Conservation (phyloP, 2,888 invertebrate species). For the Lordiphosa fenestrarum region DNA sequence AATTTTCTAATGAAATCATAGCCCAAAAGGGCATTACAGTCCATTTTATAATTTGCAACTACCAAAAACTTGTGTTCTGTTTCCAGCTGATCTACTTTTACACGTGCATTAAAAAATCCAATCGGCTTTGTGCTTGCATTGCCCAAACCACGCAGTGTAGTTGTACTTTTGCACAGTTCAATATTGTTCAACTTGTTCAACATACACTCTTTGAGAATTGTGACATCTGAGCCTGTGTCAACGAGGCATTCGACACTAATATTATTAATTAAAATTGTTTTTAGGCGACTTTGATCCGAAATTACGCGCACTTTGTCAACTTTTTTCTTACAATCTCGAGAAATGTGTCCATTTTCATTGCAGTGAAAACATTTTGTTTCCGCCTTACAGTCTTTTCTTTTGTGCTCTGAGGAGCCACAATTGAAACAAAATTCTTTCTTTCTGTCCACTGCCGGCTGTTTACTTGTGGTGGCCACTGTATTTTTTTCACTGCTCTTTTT, state of each 20-base stretch:
- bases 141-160: slow-evolving; percentile 3
- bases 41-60: not conserved
- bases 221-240: slow-evolving; percentile 1
- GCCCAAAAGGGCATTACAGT: not conserved
- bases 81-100: not conserved
- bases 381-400: slow-evolving; percentile 6
- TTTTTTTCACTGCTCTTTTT: not conserved
- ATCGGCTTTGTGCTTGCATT: slow-evolving; percentile 1
- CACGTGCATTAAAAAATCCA: not conserved
- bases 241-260: not conserved
- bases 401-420: slow-evolving; percentile 15
- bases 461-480: not conserved
- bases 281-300: not conserved
- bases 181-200: not conserved
- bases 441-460: not conserved
- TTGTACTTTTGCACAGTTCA: too few relatives aligned
- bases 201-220: not conserved
- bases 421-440: slow-evolving; percentile 12
- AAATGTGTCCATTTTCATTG: slow-evolving; percentile 8
- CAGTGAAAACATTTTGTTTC: slow-evolving; percentile 14
- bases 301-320: slow-evolving; percentile 2
- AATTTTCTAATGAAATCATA: slow-evolving; percentile 1
- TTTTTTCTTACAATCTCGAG: slow-evolving; percentile 8
- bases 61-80: slow-evolving; percentile 1
- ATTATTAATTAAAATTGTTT: not conserved